Base-by-base conservation (phyloP, 2,113 vertebrate genomes). In the Xiphorhynchus elegans region DNA sequence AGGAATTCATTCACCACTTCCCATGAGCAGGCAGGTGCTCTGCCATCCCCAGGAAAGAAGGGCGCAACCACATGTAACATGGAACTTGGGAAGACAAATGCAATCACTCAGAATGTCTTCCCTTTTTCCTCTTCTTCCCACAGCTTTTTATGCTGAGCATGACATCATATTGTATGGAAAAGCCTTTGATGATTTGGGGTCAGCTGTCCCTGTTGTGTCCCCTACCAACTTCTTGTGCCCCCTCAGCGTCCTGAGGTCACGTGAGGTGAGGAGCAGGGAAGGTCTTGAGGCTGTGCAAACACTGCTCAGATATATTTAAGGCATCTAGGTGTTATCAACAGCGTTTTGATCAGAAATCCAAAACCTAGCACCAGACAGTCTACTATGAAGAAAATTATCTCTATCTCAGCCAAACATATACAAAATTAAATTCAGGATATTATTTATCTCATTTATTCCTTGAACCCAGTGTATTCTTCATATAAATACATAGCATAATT, bases 161-260 rank as follows among this genome's bases (percentile, higher is more conserved):
- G 9, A 10, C 0, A 3, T 15, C 18, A 3, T 28, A 39, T 24
- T 40, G 10, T 42, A 2, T 23, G 14, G 37, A 33, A 59, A 67
- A 29, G 12, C 44, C 12, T 59, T 37, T 6, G 5, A 25, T 44
- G 37, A 26, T 7, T 11, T 67, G 35, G 10, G 10, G 19, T 60
- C 44, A 46, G 17, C 46, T 60, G 18, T 60, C 28, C 33, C 24
- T 8, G 7, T 23, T 62, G 8, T 66, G 55, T n/a, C 39, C 16
- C 23, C 28, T 74, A 28, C 13, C 29, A 87, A 0, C 1, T 46
- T 59, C 33, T 77, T 31, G 19, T 69, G 29, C 13, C 10, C 0
- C 17, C 5, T 1, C 9, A 78, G 10, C 18, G n/a, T 81, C 1
- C 1, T 31, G 1, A 37, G 50, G 8, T 6, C 9, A 20, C 35